phyloP scores from a whole-genome alignment of 1,140 invertebrate species.

The Pogonus chalceus region DNA sequence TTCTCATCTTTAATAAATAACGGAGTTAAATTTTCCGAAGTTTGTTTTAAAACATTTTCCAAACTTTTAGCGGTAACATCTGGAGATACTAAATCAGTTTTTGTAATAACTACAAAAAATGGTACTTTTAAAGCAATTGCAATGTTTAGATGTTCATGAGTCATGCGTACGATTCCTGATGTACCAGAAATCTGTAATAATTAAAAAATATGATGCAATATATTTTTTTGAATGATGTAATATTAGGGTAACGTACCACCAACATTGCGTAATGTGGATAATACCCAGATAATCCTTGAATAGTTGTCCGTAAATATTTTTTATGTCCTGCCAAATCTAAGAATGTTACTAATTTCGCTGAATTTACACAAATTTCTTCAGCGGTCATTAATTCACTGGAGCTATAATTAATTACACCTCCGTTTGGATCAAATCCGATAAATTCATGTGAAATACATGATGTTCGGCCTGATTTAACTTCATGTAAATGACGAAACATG shows the following conservation, averaged over 20 bases:
- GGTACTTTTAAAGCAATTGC: slow-evolving; percentile 78
- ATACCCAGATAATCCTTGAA: slow-evolving; percentile 89
- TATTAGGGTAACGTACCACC: slow-evolving; percentile 48
- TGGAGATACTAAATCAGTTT: slow-evolving; percentile 67
- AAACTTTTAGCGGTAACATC: slow-evolving; percentile 51
- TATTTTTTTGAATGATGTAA: slow-evolving; percentile 27
- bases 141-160: slow-evolving; percentile 75
- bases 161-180: slow-evolving; percentile 57
- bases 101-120: slow-evolving; percentile 83
- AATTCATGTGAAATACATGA: slow-evolving; percentile 96
- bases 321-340: slow-evolving; percentile 94
- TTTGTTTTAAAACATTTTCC: slow-evolving; percentile 52
- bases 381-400: slow-evolving; percentile 85
- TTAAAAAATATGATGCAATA: slow-evolving; percentile 8
- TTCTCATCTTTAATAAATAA: slow-evolving; percentile 56
- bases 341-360: slow-evolving; percentile 86
- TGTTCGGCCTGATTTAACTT: slow-evolving; percentile 91
- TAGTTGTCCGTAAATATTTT: slow-evolving; percentile 92
- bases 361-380: slow-evolving; percentile 87
- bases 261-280: slow-evolving; percentile 92
- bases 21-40: slow-evolving; percentile 40
- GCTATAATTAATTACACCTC: slow-evolving; percentile 58
- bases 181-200: slow-evolving; percentile 43
- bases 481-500: slow-evolving; percentile 92
- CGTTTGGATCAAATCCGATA: slow-evolving; percentile 80